Evolutionary conservation across 2,888 invertebrate species (phyloP), one percentile per base, ranked within the genome.

Genomic region (Dyspetes luteomarginatus): DNA sequence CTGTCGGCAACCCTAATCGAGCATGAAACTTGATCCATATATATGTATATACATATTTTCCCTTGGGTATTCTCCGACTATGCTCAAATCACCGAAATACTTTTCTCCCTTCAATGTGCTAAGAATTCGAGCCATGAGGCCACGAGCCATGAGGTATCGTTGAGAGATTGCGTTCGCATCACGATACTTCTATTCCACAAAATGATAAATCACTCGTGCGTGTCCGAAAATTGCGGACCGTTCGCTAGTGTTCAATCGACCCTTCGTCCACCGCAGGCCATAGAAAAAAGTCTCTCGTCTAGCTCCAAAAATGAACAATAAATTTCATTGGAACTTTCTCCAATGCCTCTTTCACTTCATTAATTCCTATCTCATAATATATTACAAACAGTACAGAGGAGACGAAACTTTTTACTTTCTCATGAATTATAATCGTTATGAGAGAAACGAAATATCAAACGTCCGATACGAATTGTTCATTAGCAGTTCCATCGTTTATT

Each of bases 201-300:
- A 67, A 72, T 60, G 65, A 78, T 72, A 56, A 78, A 78, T 78
- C 64, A 68, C 24, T 24, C 19, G 75, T 76, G 78, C 82, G 78
- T 78, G 75, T 26, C 60, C 71, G 67, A 78, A 75, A 82, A 76
- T 82, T 75, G n/a, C n/a, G 9, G 60, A 71, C 48, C 48, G 26
- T 43, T 68, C 69, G 17, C 28, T 5, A 17, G 36, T 45, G 19
- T 45, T 28, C 41, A n/a, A 64, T 62, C 68, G 30, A 78, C 52
- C 67, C 43, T 76, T 58, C 64, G 52, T 26, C 17, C 43, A 28
- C 50, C 17, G 22, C 30, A 56, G 56, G 28, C 17, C 55, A 50
- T 36, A 36, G 15, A 17, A 48, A n/a, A n/a, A 48, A 5, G 48
- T 24, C 15, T 28, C 28, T 12, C 30, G 43, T 55, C 22, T 45